Evolutionary conservation across 2,797 vertebrate genomes (phyloP).

Genomic region (Cryptoblepharus egeriae): DNA sequence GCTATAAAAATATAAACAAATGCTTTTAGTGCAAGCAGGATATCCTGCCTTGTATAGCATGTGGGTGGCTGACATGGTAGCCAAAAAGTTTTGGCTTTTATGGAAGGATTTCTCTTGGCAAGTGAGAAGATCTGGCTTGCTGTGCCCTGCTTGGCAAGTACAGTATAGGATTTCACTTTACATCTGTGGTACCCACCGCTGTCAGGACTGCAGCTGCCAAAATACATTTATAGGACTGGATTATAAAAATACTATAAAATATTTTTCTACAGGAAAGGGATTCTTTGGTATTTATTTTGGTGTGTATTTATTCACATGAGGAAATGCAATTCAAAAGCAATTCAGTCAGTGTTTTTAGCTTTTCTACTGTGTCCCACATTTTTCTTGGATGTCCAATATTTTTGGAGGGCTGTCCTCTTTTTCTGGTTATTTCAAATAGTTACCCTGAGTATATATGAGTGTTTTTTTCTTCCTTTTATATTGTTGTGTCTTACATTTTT

Average conservation of each 20-base stretch:
- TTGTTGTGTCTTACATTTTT: no score
- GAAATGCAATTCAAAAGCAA: neutral
- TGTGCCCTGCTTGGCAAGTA: neutral
- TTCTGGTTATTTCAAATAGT: no score
- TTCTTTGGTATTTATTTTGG: constrained; percentile 4
- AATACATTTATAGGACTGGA: neutral
- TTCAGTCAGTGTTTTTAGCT: no score
- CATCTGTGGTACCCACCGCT: neutral
- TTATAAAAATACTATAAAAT: constrained; percentile 1
- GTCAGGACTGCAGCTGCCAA: neutral
- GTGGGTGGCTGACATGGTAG: no score
- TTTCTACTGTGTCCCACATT: no score
- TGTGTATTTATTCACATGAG: neutral
- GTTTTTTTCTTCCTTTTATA: no score
- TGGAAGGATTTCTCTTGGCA: neutral
- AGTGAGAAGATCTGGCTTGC: neutral
- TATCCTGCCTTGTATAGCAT: neutral
- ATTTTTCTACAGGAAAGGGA: constrained; percentile 1
- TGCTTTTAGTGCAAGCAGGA: neutral
- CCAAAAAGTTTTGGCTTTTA: neutral
- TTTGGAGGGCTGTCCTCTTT: no score
- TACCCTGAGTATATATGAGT: no score
- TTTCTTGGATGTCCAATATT: no score
- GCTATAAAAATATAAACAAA: neutral
- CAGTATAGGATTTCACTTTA: neutral